Evolutionary conservation across 2,888 invertebrate species (phyloP).

Genomic region (Volucella inflata): DNA sequence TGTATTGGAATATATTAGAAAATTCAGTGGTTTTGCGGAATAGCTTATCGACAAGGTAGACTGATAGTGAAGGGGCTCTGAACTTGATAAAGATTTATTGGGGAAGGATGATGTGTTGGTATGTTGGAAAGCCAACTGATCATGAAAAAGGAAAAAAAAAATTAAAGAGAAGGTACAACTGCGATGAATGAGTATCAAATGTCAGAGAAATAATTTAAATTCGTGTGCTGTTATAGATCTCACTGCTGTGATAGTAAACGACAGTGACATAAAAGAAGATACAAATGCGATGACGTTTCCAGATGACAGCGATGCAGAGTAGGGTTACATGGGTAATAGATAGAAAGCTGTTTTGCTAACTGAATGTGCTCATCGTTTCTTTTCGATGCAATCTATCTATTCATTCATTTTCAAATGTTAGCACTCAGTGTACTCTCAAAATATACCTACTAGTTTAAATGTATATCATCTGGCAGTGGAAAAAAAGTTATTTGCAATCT

Average conservation of each 20-base stretch:
- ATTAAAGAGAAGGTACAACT: neutral
- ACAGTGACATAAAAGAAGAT: neutral
- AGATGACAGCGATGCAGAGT: conserved; percentile 5
- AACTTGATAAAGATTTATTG: conserved; percentile 5
- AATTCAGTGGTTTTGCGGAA: neutral
- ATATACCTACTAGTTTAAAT: too few relatives aligned
- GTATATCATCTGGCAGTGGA: too few relatives aligned
- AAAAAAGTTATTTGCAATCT: too few relatives aligned
- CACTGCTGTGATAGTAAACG: conserved; percentile 5
- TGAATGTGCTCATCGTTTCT: too few relatives aligned
- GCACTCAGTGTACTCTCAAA: too few relatives aligned
- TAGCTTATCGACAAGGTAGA: neutral
- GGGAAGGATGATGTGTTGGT: neutral
- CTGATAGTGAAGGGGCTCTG: neutral
- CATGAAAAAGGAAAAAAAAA: neutral
- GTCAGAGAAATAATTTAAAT: conserved; percentile 39
- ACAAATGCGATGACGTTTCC: neutral
- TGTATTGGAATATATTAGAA: neutral
- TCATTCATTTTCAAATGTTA: too few relatives aligned
- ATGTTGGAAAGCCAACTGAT: conserved; percentile 15
- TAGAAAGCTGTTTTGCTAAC: too few relatives aligned
- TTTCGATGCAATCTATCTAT: too few relatives aligned
- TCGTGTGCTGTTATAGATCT: conserved; percentile 4
- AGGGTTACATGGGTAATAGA: neutral
- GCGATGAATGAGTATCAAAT: conserved; percentile 32